Percentiles rank a stretch among this genome's conserved stretches.
Evolutionary conservation across 2,888 invertebrate genomes (phyloP).

Genomic region (Cistogaster globosa): DNA sequence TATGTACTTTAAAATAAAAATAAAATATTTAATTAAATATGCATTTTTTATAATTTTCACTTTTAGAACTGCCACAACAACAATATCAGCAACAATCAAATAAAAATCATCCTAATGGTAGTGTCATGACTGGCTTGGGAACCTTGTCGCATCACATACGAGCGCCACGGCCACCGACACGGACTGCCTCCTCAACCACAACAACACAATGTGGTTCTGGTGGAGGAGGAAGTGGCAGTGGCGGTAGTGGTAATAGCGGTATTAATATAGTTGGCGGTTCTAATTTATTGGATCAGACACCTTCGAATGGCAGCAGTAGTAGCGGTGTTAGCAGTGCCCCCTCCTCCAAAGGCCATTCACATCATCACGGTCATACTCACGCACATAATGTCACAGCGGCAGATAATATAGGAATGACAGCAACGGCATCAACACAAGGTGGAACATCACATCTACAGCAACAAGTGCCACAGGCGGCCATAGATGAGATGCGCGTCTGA

Average conservation of each 20-base stretch:
- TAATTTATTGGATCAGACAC: conserved; percentile 73
- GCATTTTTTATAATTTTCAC: no score
- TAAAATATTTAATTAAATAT: no score
- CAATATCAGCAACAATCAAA: conserved; percentile 77
- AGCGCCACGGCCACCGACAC: conserved; percentile 82
- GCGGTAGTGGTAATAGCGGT: conserved; percentile 73
- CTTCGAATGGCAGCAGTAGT: conserved; percentile 81
- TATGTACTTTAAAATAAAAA: no score
- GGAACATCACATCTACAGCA: conserved; percentile 83
- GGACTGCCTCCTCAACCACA: conserved; percentile 82
- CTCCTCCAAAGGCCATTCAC: conserved; percentile 83
- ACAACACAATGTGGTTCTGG: conserved; percentile 73
- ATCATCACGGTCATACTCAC: conserved; percentile 80
- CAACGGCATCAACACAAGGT: conserved; percentile 77
- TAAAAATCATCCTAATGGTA: conserved; percentile 82
- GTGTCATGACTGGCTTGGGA: conserved; percentile 77
- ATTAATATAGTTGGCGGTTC: conserved; percentile 54
- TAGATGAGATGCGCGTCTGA: conserved; percentile 96
- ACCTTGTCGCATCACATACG: conserved; percentile 80
- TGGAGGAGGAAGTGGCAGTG: conserved; percentile 76
- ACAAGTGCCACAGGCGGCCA: conserved; percentile 90
- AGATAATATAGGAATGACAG: conserved; percentile 82
- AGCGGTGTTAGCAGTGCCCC: conserved; percentile 82
- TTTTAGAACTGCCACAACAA: conserved; percentile 75
- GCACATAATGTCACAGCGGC: conserved; percentile 75